These are phyloP conservation scores for Rhinophrynus dorsalis DNA, from an alignment of 2,797 vertebrate genomes.

Conservation along the genomic window DNA sequence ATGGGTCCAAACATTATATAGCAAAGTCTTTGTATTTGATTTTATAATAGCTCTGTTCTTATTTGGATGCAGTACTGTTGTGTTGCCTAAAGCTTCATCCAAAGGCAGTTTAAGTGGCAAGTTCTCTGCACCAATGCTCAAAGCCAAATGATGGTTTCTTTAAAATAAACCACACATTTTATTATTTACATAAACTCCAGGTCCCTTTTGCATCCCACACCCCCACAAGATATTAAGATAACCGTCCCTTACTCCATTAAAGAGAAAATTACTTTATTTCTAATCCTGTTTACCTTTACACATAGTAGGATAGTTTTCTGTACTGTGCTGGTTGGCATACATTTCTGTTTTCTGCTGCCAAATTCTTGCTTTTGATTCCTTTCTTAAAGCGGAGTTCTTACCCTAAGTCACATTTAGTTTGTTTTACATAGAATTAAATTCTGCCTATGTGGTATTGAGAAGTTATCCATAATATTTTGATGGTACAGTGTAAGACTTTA, in stretches of 20 bases:
- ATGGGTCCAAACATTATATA: constrained; percentile 27
- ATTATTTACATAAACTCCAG: constrained; percentile 22
- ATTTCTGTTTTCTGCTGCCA: too few relatives aligned
- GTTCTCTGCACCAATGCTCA: constrained; percentile 3
- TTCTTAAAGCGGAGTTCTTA: too few relatives aligned
- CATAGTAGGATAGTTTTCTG: too few relatives aligned
- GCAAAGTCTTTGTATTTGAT: constrained; percentile 28
- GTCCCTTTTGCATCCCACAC: constrained; percentile 35
- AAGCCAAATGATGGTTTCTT: constrained; percentile 23
- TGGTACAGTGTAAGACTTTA: too few relatives aligned
- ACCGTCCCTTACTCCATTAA: constrained; percentile 40
- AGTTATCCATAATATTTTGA: too few relatives aligned
- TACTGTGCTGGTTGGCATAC: too few relatives aligned
- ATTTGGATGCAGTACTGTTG: neutral
- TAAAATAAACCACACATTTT: constrained; percentile 31
- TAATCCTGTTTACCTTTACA: too few relatives aligned
- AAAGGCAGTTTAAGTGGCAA: constrained; percentile 8
- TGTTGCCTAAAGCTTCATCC: constrained; percentile 10
- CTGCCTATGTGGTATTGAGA: too few relatives aligned
- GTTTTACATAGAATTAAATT: too few relatives aligned
- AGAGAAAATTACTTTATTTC: too few relatives aligned
- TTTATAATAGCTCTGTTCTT: constrained; percentile 36
- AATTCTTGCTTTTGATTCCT: too few relatives aligned
- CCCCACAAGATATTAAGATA: constrained; percentile 37
- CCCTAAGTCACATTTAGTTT: too few relatives aligned